phyloP scores from a whole-genome alignment of 2,113 vertebrate genomes.

The Crotalus tigris region DNA sequence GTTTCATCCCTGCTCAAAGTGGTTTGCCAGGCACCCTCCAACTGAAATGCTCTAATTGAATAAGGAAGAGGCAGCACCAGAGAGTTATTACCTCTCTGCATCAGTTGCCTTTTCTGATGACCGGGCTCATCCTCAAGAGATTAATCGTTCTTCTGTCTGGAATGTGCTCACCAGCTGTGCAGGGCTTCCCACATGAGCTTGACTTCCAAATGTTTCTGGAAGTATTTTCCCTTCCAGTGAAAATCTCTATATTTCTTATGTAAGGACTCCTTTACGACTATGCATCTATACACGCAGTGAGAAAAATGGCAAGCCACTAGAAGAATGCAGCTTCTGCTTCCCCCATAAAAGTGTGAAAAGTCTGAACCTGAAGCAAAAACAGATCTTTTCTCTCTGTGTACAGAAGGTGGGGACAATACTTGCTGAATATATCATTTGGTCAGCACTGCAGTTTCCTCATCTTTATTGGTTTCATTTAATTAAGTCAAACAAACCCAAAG shows the following conservation, averaged over 20 bases:
- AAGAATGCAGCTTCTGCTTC: not conserved
- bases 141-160: constrained; percentile 13
- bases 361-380: not conserved
- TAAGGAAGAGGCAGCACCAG: constrained; percentile 27
- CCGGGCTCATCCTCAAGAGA: constrained; percentile 17
- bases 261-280: not conserved
- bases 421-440: not conserved
- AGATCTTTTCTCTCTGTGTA: not conserved
- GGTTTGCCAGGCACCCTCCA: constrained; percentile 1
- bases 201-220: not conserved
- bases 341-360: not conserved
- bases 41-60: constrained; percentile 43
- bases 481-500: not conserved
- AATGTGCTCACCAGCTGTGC: not conserved
- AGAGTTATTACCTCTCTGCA: constrained; percentile 34
- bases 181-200: not conserved
- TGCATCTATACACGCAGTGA: too few relatives aligned
- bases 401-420: not conserved
- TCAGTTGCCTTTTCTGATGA: constrained; percentile 18
- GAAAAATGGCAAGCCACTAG: not conserved
- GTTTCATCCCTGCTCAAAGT: constrained; percentile 14
- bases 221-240: not conserved
- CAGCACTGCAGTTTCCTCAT: not conserved
- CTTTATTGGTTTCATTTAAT: not conserved
- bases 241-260: not conserved